Conservation (phyloP, 2,113 vertebrate genomes). For the Pachypanchax playfairii region DNA sequence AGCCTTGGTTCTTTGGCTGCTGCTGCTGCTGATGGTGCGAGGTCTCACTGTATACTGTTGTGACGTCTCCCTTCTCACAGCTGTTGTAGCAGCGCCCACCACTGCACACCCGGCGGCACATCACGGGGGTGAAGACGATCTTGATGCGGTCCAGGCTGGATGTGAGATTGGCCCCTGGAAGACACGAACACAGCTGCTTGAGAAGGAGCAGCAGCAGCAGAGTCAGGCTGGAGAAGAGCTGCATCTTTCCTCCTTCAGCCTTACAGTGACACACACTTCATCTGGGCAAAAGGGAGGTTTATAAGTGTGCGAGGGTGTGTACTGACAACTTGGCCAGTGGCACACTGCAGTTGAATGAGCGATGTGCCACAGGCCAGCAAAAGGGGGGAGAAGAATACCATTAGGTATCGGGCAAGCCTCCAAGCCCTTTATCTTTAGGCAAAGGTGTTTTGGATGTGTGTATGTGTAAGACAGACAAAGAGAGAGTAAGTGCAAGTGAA, state of each 20-base stretch:
- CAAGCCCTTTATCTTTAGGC: slow-evolving; percentile 73
- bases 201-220: slow-evolving; percentile 63
- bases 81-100: slow-evolving; percentile 79
- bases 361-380: slow-evolving; percentile 68
- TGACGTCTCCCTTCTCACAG: slow-evolving; percentile 81
- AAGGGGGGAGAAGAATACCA: slow-evolving; percentile 55
- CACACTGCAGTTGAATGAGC: slow-evolving; percentile 60
- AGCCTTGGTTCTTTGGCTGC: slow-evolving; percentile 74
- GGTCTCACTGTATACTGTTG: slow-evolving; percentile 81
- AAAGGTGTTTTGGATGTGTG: slow-evolving; percentile 75
- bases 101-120: slow-evolving; percentile 77
- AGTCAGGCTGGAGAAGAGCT: slow-evolving; percentile 58
- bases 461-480: slow-evolving; percentile 62
- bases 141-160: slow-evolving; percentile 81
- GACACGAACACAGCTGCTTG: slow-evolving; percentile 63
- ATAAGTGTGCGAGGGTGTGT: slow-evolving; percentile 73
- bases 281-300: slow-evolving; percentile 69
- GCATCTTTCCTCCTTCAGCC: slow-evolving; percentile 70
- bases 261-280: slow-evolving; percentile 66
- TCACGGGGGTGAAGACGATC: slow-evolving; percentile 83
- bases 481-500: slow-evolving; percentile 64
- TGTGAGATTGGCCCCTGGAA: slow-evolving; percentile 81
- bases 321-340: slow-evolving; percentile 68
- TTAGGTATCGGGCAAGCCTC: slow-evolving; percentile 62
- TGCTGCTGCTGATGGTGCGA: slow-evolving; percentile 66